Percentiles rank a stretch among this genome's conserved stretches.
Evolutionary conservation across 2,888 invertebrate genomes (phyloP).

Genomic region (Tachina lurida): DNA sequence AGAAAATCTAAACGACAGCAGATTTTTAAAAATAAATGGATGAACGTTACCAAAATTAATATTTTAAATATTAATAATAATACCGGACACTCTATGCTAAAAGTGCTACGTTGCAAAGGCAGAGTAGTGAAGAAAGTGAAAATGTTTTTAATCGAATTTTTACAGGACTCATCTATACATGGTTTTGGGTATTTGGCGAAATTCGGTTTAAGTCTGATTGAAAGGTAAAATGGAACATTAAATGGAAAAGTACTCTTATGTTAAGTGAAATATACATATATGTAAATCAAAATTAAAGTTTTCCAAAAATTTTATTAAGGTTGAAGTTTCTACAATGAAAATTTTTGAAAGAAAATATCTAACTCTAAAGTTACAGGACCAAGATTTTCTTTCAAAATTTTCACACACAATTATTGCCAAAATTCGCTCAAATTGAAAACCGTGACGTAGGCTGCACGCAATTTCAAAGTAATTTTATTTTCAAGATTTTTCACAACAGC

Average conservation of each 20-base stretch:
- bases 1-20: conserved; percentile 36
- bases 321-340: too few species aligned
- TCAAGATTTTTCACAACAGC: too few species aligned
- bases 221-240: conserved; percentile 76
- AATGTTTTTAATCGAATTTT: conserved; percentile 80
- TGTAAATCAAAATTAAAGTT: too few species aligned
- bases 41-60: conserved; percentile 6
- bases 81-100: conserved; percentile 8
- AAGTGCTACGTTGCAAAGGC: conserved; percentile 29
- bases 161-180: conserved; percentile 81
- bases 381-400: too few species aligned
- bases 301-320: too few species aligned
- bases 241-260: not conserved
- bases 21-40: conserved; percentile 30
- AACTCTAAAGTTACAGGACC: too few species aligned
- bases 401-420: too few species aligned
- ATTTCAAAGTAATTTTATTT: too few species aligned
- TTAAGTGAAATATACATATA: too few species aligned
- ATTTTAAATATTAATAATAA: conserved; percentile 2
- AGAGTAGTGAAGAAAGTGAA: conserved; percentile 75
- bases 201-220: conserved; percentile 79
- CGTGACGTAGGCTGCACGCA: too few species aligned
- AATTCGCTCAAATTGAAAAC: too few species aligned
- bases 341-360: too few species aligned
- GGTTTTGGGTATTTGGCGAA: conserved; percentile 82